These are phyloP conservation scores for Sminthurides aquaticus DNA, from an alignment of 2,888 invertebrate genomes.

Conservation along the genomic window DNA sequence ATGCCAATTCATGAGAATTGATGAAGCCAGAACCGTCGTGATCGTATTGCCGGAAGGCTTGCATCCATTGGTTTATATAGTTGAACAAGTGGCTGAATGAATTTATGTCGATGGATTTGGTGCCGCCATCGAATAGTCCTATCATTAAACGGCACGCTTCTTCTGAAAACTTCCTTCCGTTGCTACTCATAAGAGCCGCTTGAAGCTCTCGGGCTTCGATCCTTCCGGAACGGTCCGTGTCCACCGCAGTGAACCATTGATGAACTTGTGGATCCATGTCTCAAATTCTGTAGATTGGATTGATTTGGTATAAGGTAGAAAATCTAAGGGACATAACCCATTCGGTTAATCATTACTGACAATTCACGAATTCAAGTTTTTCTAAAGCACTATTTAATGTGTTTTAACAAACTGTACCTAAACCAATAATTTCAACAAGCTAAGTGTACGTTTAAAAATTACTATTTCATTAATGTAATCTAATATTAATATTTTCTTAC, in stretches of 20 bases:
- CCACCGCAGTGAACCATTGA: slow-evolving; percentile 77
- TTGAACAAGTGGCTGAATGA: slow-evolving; percentile 71
- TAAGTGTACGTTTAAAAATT: no score
- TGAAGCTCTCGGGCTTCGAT: slow-evolving; percentile 70
- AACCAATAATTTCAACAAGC: no score
- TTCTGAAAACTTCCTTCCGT: slow-evolving; percentile 74
- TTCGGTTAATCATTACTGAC: no score
- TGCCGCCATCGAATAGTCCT: slow-evolving; percentile 80
- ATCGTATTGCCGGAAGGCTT: slow-evolving; percentile 76
- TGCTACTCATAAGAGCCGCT: slow-evolving; percentile 73
- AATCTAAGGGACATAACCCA: no score
- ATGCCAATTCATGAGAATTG: slow-evolving; percentile 67
- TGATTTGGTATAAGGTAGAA: no score
- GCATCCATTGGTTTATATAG: slow-evolving; percentile 82
- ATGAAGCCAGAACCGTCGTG: slow-evolving; percentile 76
- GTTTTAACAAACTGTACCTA: no score
- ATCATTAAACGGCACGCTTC: slow-evolving; percentile 81
- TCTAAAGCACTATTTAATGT: no score
- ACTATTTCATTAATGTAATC: no score
- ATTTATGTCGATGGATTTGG: slow-evolving; percentile 71
- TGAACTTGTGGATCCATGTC: slow-evolving; percentile 61
- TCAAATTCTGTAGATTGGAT: no score
- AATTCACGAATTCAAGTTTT: no score
- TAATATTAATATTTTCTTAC: no score
- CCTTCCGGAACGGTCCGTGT: slow-evolving; percentile 72